Conservation (phyloP, 2,888 invertebrate species). For the Xanthorhoe spadicearia region DNA sequence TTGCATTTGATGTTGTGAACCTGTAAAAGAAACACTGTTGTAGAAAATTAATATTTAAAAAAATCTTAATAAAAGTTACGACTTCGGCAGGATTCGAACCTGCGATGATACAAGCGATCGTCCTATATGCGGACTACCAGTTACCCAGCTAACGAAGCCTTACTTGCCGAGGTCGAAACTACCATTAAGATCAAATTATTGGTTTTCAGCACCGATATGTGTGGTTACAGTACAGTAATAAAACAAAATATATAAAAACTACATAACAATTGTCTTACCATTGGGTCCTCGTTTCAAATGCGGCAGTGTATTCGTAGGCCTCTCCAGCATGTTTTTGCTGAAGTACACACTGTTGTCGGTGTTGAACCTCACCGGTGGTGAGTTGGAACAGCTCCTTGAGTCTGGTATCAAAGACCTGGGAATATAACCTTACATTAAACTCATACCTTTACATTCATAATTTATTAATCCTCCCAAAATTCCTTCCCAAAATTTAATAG, state of each 20-base stretch:
- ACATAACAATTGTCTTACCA: slow-evolving; percentile 53
- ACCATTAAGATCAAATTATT: not conserved
- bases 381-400: slow-evolving; percentile 68
- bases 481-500: no score
- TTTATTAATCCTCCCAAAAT: no score
- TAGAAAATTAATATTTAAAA: not conserved
- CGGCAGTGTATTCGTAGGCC: slow-evolving; percentile 66
- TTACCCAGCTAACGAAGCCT: no score
- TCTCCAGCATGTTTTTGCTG: slow-evolving; percentile 63
- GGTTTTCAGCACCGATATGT: no score
- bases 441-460: no score
- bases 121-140: no score
- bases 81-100: no score
- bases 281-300: slow-evolving; percentile 67
- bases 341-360: slow-evolving; percentile 69
- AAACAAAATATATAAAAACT: no score
- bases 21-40: slow-evolving; percentile 48
- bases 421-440: slow-evolving; percentile 34
- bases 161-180: no score
- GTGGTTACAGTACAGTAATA: no score
- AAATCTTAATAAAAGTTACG: no score
- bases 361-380: slow-evolving; percentile 74
- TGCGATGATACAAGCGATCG: no score
- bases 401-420: slow-evolving; percentile 54
- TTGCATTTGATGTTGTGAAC: slow-evolving; percentile 53